Evolutionary conservation across 2,888 invertebrate species (phyloP).

Genomic region (Heliconius charithonia): DNA sequence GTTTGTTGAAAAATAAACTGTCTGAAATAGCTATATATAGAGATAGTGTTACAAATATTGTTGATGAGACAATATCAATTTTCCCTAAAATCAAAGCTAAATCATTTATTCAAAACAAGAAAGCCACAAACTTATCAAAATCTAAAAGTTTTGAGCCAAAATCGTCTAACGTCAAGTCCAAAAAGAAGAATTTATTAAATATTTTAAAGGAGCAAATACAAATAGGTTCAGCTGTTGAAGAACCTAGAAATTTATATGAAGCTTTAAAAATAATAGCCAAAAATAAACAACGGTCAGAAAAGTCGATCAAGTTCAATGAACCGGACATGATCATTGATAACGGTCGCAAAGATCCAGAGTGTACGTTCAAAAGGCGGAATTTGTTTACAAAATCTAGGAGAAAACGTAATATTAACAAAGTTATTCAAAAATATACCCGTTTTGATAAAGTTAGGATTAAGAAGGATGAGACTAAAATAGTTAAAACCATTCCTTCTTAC

Average conservation of each 20-base stretch:
- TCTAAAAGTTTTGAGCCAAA: constrained; percentile 38
- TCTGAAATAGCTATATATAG: not conserved
- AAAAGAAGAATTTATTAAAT: constrained; percentile 58
- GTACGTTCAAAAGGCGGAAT: constrained; percentile 55
- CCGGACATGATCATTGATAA: constrained; percentile 19
- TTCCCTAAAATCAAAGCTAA: constrained; percentile 41
- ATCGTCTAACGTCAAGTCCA: constrained; percentile 48
- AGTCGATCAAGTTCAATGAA: constrained; percentile 8
- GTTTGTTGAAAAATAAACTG: not conserved
- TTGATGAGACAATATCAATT: constrained; percentile 26
- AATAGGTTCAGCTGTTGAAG: constrained; percentile 53
- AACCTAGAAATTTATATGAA: constrained; percentile 63
- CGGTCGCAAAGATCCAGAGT: constrained; percentile 45
- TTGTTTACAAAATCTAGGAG: constrained; percentile 52
- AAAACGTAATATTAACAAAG: constrained; percentile 40
- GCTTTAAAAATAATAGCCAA: constrained; percentile 64
- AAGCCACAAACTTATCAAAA: constrained; percentile 42
- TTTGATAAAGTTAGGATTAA: constrained; percentile 1
- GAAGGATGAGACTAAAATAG: not conserved
- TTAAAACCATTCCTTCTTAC: constrained; percentile 44
- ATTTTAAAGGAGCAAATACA: constrained; percentile 61
- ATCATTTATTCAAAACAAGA: constrained; percentile 47
- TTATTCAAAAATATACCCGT: not conserved
- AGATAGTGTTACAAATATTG: not conserved
- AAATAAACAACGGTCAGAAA: constrained; percentile 55